These are phyloP conservation scores for Chionodraco myersi DNA, from an alignment of 2,113 vertebrate species.

Conservation along the genomic window DNA sequence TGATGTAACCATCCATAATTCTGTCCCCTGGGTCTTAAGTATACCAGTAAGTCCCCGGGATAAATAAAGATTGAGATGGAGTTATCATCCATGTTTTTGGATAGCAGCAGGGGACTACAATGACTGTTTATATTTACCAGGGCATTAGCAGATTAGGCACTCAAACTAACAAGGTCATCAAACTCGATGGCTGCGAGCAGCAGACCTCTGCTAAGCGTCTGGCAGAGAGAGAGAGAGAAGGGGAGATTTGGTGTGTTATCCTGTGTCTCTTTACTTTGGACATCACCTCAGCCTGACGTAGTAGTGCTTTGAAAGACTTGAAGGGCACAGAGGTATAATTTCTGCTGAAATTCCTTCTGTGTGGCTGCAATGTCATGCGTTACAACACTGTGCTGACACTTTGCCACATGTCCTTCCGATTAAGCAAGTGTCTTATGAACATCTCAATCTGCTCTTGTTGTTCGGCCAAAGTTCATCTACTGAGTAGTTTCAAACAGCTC, in stretches of 20 bases:
- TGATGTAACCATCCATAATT: neutral
- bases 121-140: conserved; percentile 84
- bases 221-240: conserved; percentile 25
- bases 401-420: conserved; percentile 33
- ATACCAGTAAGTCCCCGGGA: conserved; percentile 49
- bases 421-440: conserved; percentile 37
- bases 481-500: conserved; percentile 36
- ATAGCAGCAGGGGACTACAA: conserved; percentile 64
- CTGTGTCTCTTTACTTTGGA: no score
- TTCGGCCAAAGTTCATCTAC: conserved; percentile 32
- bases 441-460: conserved; percentile 39
- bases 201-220: conserved; percentile 68
- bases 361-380: conserved; percentile 16
- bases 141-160: conserved; percentile 86
- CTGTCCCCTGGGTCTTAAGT: conserved; percentile 23
- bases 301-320: conserved; percentile 60
- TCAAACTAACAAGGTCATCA: conserved; percentile 86
- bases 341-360: conserved; percentile 37
- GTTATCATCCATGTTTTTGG: conserved; percentile 75
- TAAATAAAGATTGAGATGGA: conserved; percentile 71
- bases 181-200: conserved; percentile 75
- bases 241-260: conserved; percentile 57
- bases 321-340: conserved; percentile 51
- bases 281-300: conserved; percentile 38
- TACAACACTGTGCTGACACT: conserved; percentile 35